Evolutionary conservation across 1,140 invertebrate genomes (phyloP).

Genomic region (Zaprionus camerounensis): DNA sequence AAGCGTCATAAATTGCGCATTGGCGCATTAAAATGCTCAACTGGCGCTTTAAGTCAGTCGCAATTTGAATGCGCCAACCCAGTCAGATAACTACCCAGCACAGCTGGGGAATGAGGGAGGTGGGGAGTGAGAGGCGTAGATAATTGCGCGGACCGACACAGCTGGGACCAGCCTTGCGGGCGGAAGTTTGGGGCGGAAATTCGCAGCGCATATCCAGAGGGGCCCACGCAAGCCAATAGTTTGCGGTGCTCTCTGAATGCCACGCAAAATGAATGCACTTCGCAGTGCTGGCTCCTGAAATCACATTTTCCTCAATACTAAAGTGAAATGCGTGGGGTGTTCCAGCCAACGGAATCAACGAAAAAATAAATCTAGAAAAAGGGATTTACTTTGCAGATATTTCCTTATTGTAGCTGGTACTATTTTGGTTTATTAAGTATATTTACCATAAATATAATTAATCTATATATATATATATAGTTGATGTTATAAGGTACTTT

Average conservation of each 20-base stretch:
- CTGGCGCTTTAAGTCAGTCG: constrained; percentile 59
- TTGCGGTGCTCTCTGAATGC: constrained; percentile 71
- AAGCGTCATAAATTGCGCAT: constrained; percentile 79
- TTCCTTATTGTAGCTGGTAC: background rate
- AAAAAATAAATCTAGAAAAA: background rate
- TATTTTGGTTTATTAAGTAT: background rate
- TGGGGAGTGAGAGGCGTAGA: background rate
- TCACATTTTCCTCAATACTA: constrained; percentile 25
- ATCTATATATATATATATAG: too few species aligned
- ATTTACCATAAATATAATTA: background rate
- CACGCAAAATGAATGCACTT: constrained; percentile 69
- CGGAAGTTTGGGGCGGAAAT: constrained; percentile 64
- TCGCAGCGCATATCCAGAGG: constrained; percentile 66
- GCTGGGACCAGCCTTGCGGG: constrained; percentile 29
- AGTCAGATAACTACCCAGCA: constrained; percentile 9
- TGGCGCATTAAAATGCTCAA: constrained; percentile 71
- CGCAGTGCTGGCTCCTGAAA: constrained; percentile 35
- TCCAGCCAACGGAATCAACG: constrained; percentile 1
- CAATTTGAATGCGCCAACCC: constrained; percentile 31
- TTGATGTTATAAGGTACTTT: too few species aligned
- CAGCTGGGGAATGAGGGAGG: background rate
- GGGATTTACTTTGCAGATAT: background rate
- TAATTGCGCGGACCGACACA: constrained; percentile 45
- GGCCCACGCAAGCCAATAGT: constrained; percentile 58
- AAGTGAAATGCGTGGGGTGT: background rate